Base-by-base conservation (phyloP, 2,888 invertebrate species). In the Baccha elongata region DNA sequence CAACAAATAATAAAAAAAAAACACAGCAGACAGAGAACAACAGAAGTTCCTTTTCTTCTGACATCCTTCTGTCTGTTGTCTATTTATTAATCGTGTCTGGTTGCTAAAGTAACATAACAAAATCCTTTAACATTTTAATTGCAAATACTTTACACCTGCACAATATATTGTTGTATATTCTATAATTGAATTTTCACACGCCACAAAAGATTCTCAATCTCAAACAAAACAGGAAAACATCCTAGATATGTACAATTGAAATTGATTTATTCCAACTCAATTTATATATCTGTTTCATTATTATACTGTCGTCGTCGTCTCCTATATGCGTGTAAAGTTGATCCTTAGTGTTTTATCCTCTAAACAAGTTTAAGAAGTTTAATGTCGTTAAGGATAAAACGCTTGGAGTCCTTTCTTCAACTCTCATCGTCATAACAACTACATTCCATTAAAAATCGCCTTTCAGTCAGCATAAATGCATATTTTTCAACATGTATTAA, bases 151-250 rank as follows among this genome's bases (percentile, higher is more conserved):
- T 46, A 62, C 81, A 81, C 81, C 76, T 81, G 65, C 48, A 62
- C 29, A 48, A 60, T 15, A 29, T 65, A n/a, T n/a, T n/a, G n/a
- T n/a, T n/a, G n/a, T n/a, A n/a, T n/a, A n/a, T n/a, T 35, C 40
- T 65, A 50, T 80, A 81, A 81, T 81, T 81, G 81, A 71, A 76
- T 81, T 67, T 65, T 52, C 23, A 35, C 69, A 69, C 55, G 44
- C 60, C 26, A 65, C 58, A 15, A 26, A 42, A 7, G 17, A 44
- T 60, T 29, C 19, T n/a, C 44, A 40, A 58, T 58, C 26, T 3
- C 10, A 58, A 58, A 13, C 13, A 62, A 3, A 32, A 32, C 8
- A 32, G 29, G 35, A 72, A 50, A 58, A 40, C 68, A 69, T 64
- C 58, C 62, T 50, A 23, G 6, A 29, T 58, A 65, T n/a, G n/a